phyloP scores from a whole-genome alignment of 2,888 invertebrate species.

The Mythimna pallens region DNA sequence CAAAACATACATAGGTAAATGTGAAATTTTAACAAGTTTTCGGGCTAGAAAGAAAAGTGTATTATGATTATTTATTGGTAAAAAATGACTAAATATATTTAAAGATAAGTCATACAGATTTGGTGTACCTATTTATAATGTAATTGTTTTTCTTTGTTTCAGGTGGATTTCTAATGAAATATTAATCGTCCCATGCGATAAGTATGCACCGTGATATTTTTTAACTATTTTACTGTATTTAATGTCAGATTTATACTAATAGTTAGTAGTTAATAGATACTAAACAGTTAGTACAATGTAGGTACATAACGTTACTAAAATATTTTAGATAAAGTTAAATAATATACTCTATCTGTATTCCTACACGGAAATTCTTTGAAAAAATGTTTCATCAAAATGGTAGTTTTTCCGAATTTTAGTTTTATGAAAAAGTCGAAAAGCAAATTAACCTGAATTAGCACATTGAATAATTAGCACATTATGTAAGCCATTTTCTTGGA shows the following conservation, averaged over 20 bases:
- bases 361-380: too few relatives aligned
- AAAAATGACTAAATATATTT: neutral
- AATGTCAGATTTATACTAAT: constrained; percentile 12
- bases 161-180: constrained; percentile 83
- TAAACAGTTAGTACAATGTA: neutral
- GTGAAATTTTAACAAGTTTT: too few relatives aligned
- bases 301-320: neutral
- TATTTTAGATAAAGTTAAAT: neutral
- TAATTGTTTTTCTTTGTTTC: constrained; percentile 77
- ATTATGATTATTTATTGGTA: too few relatives aligned
- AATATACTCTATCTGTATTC: neutral
- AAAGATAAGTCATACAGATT: neutral
- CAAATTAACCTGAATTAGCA: neutral
- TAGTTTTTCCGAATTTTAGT: neutral
- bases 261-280: constrained; percentile 3
- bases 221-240: constrained; percentile 49
- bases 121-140: constrained; percentile 27
- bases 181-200: constrained; percentile 74
- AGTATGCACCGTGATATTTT: constrained; percentile 75
- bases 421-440: neutral
- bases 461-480: neutral
- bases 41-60: too few relatives aligned
- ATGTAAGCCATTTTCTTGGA: neutral
- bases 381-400: neutral
- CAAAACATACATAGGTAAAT: too few relatives aligned